These are phyloP conservation scores for Synanthedon tipuliformis DNA, from an alignment of 2,888 invertebrate genomes.

Conservation along the genomic window DNA sequence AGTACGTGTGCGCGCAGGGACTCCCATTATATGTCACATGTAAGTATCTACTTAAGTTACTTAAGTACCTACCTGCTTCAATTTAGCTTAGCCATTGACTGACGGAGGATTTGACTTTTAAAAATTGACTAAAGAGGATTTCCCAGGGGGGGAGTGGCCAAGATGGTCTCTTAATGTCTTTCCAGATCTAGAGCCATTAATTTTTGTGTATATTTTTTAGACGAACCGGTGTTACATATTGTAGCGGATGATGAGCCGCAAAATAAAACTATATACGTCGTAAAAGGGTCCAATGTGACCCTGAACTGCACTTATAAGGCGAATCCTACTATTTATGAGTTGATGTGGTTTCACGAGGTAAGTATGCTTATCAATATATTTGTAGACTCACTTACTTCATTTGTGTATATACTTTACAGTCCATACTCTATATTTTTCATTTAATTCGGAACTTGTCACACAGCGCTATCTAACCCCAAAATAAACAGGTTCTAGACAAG, in stretches of 20 bases:
- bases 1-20: slow-evolving; percentile 35
- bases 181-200: not conserved
- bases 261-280: slow-evolving; percentile 35
- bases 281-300: slow-evolving; percentile 40
- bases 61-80: too few relatives aligned
- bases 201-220: slow-evolving; percentile 19
- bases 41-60: slow-evolving; percentile 18
- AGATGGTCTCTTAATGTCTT: too few relatives aligned
- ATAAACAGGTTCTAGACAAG: too few relatives aligned
- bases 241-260: slow-evolving; percentile 27
- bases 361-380: slow-evolving; percentile 9
- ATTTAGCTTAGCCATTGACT: too few relatives aligned
- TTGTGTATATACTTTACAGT: too few relatives aligned
- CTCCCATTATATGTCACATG: slow-evolving; percentile 45
- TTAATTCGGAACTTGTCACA: too few relatives aligned
- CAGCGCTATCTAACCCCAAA: too few relatives aligned
- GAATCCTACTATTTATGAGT: slow-evolving; percentile 42
- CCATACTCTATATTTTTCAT: too few relatives aligned
- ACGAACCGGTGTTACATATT: slow-evolving; percentile 42
- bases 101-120: too few relatives aligned
- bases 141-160: too few relatives aligned
- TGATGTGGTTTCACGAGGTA: slow-evolving; percentile 54
- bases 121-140: too few relatives aligned
- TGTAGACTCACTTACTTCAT: too few relatives aligned
- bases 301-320: slow-evolving; percentile 46